Conservation (phyloP, 2,888 invertebrate genomes). For the Lithophane socia region DNA sequence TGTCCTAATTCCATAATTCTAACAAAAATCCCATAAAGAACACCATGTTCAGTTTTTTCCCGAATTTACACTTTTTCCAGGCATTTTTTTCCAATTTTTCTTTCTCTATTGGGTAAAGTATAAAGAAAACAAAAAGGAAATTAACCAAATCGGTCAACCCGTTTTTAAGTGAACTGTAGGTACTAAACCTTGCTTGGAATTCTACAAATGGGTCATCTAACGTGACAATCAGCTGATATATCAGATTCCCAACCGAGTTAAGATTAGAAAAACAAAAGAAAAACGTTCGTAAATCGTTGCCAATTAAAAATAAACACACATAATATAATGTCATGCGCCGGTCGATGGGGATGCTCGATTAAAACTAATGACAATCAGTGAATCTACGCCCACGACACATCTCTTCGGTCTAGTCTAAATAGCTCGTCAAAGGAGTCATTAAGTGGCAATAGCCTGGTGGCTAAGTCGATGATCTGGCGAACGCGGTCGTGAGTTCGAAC, state of each 20-base stretch:
- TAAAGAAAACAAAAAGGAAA: too few relatives aligned
- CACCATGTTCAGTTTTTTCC: too few relatives aligned
- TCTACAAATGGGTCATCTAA: neutral
- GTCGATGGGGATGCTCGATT: constrained; percentile 33
- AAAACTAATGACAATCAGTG: constrained; percentile 45
- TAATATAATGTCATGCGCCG: constrained; percentile 28
- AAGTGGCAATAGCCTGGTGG: neutral
- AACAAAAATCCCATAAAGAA: too few relatives aligned
- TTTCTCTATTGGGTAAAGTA: too few relatives aligned
- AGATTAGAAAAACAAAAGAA: constrained; percentile 51
- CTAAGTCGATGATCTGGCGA: neutral
- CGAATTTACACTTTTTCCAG: too few relatives aligned
- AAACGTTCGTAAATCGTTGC: constrained; percentile 27
- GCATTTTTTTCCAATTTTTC: too few relatives aligned
- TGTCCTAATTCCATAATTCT: too few relatives aligned
- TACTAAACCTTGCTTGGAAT: neutral
- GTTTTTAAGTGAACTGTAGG: too few relatives aligned
- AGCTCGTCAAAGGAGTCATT: constrained; percentile 11
- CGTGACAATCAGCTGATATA: constrained; percentile 37
- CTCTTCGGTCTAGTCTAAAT: constrained; percentile 12
- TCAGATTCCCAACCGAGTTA: constrained; percentile 45
- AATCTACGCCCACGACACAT: constrained; percentile 46
- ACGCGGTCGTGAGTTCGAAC: neutral
- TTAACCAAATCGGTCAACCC: too few relatives aligned
- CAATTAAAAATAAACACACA: constrained; percentile 46